Base-by-base conservation (phyloP, 2,888 invertebrate species). In the Tryphoninae sp. region DNA sequence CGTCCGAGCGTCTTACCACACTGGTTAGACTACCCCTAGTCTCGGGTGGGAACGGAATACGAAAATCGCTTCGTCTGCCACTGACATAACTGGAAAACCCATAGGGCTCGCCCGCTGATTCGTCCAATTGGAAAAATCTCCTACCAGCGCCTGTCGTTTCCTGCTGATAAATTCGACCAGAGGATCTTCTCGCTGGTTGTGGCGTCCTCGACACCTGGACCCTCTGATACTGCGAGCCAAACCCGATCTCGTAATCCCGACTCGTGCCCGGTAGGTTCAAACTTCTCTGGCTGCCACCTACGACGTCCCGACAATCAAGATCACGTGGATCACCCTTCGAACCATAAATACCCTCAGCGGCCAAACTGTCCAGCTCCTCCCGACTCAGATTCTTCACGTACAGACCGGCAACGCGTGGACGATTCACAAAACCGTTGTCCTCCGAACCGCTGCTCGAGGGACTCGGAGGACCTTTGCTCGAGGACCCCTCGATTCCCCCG, bases 371-470 rank as follows among this genome's bases (percentile, higher is more conserved):
- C 77, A 89, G 81, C 71, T 90, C 89, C 80, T 90, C 89, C 61
- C 87, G 84, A 83, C 89, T 89, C 49, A 89, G 85, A 78, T 88
- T 88, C 82, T 87, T 88, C 71, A 88, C 86, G 84, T 89, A 89
- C 71, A 90, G 88, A 68, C 89, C 88, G 33, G 87, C 89, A 69
- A 89, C 89, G 69, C 87, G 84, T 26, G 89, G 89, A 85, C 89
- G 89, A 86, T 87, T 88, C 69, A 87, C 85, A 82, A 90, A 91
- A 74, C 90, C 91, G 86, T 91, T 90, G 84, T 90, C 91, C 88
- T 91, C 91, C 81, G 90, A 90, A 84, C 89, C 87, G 86, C 89
- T 89, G 87, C 90, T 89, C 87, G 90, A 88, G 89, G 90, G 89
- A 89, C 88, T 90, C 85, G 88, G 87, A 87, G 90, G 89, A 86